Evolutionary conservation across 30 jellyfish, hydroid and myxozoan genomes (phyloP), one percentile per base, ranked within the genome.

Genomic region (Pelagia noctiluca): DNA sequence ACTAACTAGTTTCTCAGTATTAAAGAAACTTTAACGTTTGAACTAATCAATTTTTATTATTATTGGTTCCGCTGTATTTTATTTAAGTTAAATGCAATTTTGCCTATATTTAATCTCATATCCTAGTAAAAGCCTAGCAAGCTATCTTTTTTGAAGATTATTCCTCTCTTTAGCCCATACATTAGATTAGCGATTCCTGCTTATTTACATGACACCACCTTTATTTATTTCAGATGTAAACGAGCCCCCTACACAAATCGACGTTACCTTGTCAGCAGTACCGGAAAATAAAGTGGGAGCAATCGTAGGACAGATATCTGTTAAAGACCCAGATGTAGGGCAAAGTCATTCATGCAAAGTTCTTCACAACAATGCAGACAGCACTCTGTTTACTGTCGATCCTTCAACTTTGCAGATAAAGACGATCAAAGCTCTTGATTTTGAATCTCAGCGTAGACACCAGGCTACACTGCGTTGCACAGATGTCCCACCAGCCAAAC

Each of bases 171-270:
- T n/a, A n/a, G n/a, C n/a, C n/a, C n/a, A n/a, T n/a, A n/a, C n/a
- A n/a, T n/a, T n/a, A n/a, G n/a, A n/a, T n/a, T n/a, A n/a, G n/a
- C n/a, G n/a, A n/a, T n/a, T n/a, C n/a, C n/a, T n/a, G n/a, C n/a
- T n/a, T n/a, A n/a, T n/a, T n/a, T n/a, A n/a, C n/a, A n/a, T n/a
- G n/a, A n/a, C n/a, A n/a, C n/a, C n/a, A 30, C 11, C 30, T 12
- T 1, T 4, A 32, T 19, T 25, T 37, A 0, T 50, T 33, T 18
- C 92, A 89, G 97, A 89, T 64, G 86, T 89, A 30, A 89, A 89
- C 68, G 97, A 89, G 62, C 86, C 87, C 1, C 97, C 95, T n/a
- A 50, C 95, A 50, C 63, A 21, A 0, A 12, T 89, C 12, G 73
- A 68, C 2, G 38, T 89, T 24, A 63, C 63, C 1, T 33, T 47